Base-by-base conservation (phyloP, 2,113 vertebrate species). In the Seriola aureovittata region DNA sequence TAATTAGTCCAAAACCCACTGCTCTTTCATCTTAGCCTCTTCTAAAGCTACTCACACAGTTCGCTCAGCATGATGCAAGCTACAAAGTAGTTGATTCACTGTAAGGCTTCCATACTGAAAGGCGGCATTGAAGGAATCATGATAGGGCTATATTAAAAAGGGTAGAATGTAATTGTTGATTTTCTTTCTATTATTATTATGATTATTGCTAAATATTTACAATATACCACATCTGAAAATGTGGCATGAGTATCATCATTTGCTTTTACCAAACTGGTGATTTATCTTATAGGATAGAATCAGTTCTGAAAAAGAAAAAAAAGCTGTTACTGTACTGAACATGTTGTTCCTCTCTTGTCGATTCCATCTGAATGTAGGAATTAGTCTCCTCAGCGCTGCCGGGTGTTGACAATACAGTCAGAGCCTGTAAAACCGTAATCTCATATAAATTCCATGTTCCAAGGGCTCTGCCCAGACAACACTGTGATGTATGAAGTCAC, bases 401-500 rank as follows among this genome's bases (percentile, higher is more conserved):
- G 19, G 23, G 44, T 69, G 23, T 60, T 84, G 68, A 80, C 68
- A 70, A 54, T 58, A 57, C 34, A 78, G 69, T 77, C 81, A 48
- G 38, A 81, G 71, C 66, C 71, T 70, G 82, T 82, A 63, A 81
- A 89, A 90, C 19, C 85, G 70, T 89, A 81, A 81, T 90, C 85
- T 84, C 46, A 62, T 81, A 84, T 84, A 78, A 84, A 75, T 78
- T 77, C 72, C 59, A 70, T 88, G 85, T 89, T 89, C 65, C 75
- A 82, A 84, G 81, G 81, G 85, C 78, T 90, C 69, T 63, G 82
- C 70, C 40, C 46, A 88, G 89, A 88, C 87, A 81, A 81, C 84
- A 63, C 77, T 60, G 82, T 92, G 91, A 92, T 93, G 87, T 88
- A 92, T 91, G 85, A 90, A 92, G 88, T 88, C 77, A 13, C 62